Conservation (phyloP, 2,113 vertebrate genomes). For the Lycaon pictus region DNA sequence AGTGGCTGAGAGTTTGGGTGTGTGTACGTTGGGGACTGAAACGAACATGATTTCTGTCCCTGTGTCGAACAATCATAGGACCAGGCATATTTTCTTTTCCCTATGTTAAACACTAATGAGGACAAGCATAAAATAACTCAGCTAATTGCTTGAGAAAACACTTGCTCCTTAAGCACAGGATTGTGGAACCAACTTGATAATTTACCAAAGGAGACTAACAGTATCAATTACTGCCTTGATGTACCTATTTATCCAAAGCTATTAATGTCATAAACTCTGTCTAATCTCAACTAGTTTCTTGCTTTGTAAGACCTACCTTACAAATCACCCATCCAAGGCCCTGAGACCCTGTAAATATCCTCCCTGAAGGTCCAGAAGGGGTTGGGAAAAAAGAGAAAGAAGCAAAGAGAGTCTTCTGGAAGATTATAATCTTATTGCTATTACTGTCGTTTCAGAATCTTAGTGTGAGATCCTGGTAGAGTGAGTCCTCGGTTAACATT, state of each 20-base stretch:
- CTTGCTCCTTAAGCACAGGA: not conserved
- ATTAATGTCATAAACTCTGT: not conserved
- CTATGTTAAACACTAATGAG: not conserved
- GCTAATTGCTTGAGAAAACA: not conserved
- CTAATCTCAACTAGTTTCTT: not conserved
- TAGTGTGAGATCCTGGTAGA: not conserved
- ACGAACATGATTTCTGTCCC: not conserved
- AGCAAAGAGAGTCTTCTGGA: not conserved
- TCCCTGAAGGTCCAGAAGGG: not conserved
- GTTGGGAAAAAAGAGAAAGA: not conserved
- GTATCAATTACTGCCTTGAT: not conserved
- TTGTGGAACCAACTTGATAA: not conserved
- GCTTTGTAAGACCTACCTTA: not conserved
- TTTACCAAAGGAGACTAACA: not conserved
- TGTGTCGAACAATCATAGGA: not conserved
- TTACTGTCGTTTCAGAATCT: slow-evolving; percentile 14
- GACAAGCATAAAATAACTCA: not conserved
- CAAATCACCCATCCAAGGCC: not conserved
- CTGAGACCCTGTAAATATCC: not conserved
- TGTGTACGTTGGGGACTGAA: not conserved
- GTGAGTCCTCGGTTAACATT: not conserved
- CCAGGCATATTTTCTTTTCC: not conserved
- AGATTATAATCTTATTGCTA: not conserved
- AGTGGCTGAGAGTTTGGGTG: not conserved
- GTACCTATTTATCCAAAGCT: not conserved